A percentile compares a stretch with the other conserved stretches of the same genome.
Evolutionary conservation across 2,797 vertebrate species (phyloP).

Genomic region (Pteronotus mesoamericanus): DNA sequence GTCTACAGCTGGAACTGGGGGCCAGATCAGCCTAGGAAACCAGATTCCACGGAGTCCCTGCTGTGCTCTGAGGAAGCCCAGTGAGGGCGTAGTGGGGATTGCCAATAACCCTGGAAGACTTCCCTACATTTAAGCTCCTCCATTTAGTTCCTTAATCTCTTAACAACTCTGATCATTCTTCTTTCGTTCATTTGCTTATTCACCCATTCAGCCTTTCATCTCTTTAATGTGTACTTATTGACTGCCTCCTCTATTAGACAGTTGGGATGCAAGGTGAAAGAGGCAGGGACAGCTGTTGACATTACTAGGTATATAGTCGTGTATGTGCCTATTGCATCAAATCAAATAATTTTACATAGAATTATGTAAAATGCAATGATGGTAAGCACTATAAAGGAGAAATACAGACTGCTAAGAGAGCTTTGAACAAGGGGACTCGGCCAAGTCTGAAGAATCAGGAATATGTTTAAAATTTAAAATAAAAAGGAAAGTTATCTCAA

Average conservation of each 20-base stretch:
- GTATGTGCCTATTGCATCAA: not conserved
- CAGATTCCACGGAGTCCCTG: not conserved
- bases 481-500: not conserved
- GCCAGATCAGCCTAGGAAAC: conserved; percentile 9
- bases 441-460: not conserved
- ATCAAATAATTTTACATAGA: not conserved
- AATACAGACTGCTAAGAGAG: not conserved
- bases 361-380: not conserved
- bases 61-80: not conserved
- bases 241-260: not conserved
- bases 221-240: not conserved
- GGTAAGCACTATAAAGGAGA: not conserved
- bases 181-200: not conserved
- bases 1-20: not conserved
- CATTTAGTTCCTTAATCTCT: not conserved
- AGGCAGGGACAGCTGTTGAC: not conserved
- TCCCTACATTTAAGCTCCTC: not conserved
- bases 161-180: not conserved
- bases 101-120: not conserved
- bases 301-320: not conserved
- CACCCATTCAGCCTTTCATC: not conserved
- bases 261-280: not conserved
- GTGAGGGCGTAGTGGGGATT: not conserved
- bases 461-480: not conserved
- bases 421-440: not conserved